phyloP scores from a whole-genome alignment of 2,113 vertebrate species.

The Poecilia latipinna region DNA sequence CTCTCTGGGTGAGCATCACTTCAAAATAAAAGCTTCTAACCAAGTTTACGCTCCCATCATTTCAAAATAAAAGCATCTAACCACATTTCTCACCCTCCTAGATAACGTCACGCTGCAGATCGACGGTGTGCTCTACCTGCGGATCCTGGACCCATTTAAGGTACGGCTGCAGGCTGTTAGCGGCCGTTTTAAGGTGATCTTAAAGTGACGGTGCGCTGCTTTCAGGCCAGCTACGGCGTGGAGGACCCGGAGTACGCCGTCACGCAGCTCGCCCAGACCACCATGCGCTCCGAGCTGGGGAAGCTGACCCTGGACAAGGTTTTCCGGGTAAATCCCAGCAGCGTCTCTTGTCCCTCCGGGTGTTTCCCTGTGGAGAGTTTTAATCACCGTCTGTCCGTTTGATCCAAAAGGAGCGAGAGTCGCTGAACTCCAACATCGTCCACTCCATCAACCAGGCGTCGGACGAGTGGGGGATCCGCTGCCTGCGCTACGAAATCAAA shows the following conservation, averaged over 20 bases:
- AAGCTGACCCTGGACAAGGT: slow-evolving; percentile 96
- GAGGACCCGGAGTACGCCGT: slow-evolving; percentile 97
- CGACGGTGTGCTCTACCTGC: slow-evolving; percentile 94
- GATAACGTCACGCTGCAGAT: slow-evolving; percentile 98
- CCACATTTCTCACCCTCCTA: slow-evolving; percentile 51
- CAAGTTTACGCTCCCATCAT: too few species aligned
- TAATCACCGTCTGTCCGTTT: neutral
- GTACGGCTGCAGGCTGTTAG: slow-evolving; percentile 68
- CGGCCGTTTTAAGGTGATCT: neutral
- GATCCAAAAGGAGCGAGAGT: slow-evolving; percentile 88
- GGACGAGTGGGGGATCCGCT: slow-evolving; percentile 94
- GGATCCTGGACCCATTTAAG: slow-evolving; percentile 96
- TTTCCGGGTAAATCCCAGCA: slow-evolving; percentile 84
- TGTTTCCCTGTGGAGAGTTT: neutral
- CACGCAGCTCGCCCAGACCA: slow-evolving; percentile 96
- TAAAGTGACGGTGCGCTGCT: neutral
- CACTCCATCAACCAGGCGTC: slow-evolving; percentile 96
- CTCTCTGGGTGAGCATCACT: slow-evolving; percentile 81
- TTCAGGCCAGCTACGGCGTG: slow-evolving; percentile 92
- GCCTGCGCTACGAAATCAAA: slow-evolving; percentile 96
- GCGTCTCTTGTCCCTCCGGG: neutral
- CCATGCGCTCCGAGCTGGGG: slow-evolving; percentile 97
- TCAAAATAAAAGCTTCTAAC: too few species aligned
- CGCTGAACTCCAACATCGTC: slow-evolving; percentile 91
- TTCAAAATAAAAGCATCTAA: neutral